Evolutionary conservation across 2,113 vertebrate genomes (phyloP).

Genomic region (Irena cyanogastra): DNA sequence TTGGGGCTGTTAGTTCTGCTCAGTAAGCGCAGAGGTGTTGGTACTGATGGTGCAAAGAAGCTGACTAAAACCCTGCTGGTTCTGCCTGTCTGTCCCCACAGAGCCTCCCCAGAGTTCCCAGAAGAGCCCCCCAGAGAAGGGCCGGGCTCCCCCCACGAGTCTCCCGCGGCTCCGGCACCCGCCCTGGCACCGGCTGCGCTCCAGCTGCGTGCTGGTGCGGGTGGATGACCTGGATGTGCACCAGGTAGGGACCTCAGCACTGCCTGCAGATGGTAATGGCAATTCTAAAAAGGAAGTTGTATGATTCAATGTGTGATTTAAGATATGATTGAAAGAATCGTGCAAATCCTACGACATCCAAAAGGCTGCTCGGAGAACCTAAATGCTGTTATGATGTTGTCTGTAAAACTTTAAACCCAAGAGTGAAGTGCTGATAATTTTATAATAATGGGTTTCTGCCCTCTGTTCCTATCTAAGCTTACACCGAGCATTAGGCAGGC

Average conservation of each 20-base stretch:
- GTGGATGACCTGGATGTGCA: slow-evolving; percentile 93
- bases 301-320: not conserved
- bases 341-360: fast-evolving
- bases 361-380: not conserved
- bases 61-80: not conserved
- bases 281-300: fast-evolving
- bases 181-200: slow-evolving; percentile 84
- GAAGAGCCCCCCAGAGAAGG: slow-evolving; percentile 51
- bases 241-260: slow-evolving; percentile 75
- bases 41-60: not conserved
- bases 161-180: slow-evolving; percentile 37
- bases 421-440: not conserved
- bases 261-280: fast-evolving
- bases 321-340: fast-evolving
- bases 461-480: not conserved
- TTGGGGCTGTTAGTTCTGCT: not conserved
- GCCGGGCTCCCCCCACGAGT: not conserved
- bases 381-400: fast-evolving
- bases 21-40: not conserved
- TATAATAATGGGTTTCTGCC: not conserved
- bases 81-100: not conserved
- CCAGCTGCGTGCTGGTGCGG: slow-evolving; percentile 87
- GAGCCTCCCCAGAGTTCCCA: slow-evolving; percentile 55
- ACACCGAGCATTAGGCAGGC: not conserved
- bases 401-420: not conserved